Conservation (phyloP, 2,888 invertebrate species). For the Drosophila antonietae region DNA sequence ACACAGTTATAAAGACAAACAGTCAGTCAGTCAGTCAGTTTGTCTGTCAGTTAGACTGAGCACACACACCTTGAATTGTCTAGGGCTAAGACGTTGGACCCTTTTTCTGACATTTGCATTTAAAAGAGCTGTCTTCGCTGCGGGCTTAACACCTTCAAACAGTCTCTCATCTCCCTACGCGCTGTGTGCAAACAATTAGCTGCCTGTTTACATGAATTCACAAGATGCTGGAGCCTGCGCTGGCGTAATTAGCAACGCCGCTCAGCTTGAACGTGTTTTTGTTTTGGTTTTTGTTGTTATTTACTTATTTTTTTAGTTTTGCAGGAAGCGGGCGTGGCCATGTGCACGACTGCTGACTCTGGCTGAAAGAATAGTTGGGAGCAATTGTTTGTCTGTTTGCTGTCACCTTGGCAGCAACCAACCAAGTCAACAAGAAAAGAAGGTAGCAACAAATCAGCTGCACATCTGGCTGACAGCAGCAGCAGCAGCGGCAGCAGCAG, state of each 20-base stretch:
- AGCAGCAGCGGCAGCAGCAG: not conserved
- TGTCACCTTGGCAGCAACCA: slow-evolving; percentile 53
- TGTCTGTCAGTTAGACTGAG: slow-evolving; percentile 22
- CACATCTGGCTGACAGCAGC: slow-evolving; percentile 16
- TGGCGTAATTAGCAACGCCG: slow-evolving; percentile 69
- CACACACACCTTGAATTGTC: slow-evolving; percentile 48
- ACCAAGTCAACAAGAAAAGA: slow-evolving; percentile 56
- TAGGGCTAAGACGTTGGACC: slow-evolving; percentile 37
- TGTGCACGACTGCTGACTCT: not conserved
- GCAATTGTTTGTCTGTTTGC: slow-evolving; percentile 51
- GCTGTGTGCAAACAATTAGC: slow-evolving; percentile 66
- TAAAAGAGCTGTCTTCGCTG: slow-evolving; percentile 66
- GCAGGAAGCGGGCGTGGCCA: not conserved
- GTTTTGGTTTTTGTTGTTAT: too few relatives aligned
- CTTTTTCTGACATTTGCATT: slow-evolving; percentile 65
- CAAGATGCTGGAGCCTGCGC: slow-evolving; percentile 57
- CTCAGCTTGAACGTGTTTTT: slow-evolving; percentile 20
- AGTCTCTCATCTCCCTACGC: slow-evolving; percentile 2
- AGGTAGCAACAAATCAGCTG: slow-evolving; percentile 48
- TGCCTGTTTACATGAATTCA: slow-evolving; percentile 64
- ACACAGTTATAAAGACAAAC: slow-evolving; percentile 6
- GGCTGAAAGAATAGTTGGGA: slow-evolving; percentile 20
- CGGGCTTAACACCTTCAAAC: slow-evolving; percentile 55
- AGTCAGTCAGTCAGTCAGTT: slow-evolving; percentile 32
- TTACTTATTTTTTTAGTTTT: too few relatives aligned